Evolutionary conservation across 2,113 vertebrate genomes (phyloP).

Genomic region (Calypte anna): DNA sequence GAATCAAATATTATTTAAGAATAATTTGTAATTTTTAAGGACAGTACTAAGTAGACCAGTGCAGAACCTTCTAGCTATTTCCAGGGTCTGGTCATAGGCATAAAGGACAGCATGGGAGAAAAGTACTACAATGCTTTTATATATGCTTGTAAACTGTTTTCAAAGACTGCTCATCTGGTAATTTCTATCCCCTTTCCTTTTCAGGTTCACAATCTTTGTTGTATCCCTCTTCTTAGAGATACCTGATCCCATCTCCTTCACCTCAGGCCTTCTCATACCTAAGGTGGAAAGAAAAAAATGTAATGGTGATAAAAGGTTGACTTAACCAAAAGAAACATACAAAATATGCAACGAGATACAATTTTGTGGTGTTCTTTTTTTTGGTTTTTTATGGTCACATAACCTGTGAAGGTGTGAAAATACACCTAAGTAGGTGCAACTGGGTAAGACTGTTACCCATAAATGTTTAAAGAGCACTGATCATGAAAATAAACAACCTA

Average conservation of each 20-base stretch:
- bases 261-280: background rate
- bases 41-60: background rate
- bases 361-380: background rate
- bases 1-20: background rate
- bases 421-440: fast-evolving
- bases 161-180: background rate
- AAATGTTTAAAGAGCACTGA: background rate
- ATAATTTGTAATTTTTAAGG: background rate
- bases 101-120: background rate
- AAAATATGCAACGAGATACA: fast-evolving
- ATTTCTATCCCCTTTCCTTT: background rate
- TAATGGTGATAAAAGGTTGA: background rate
- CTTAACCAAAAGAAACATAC: background rate
- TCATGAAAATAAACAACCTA: background rate
- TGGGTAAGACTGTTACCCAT: background rate
- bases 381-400: background rate
- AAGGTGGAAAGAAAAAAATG: background rate
- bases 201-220: background rate
- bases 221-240: background rate
- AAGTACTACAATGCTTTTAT: background rate
- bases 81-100: background rate
- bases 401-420: background rate
- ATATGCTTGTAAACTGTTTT: background rate
- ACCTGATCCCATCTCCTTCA: background rate
- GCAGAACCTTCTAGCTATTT: background rate